Conservation (phyloP, 1,140 invertebrate genomes). For the Teleogryllus occipitalis region DNA sequence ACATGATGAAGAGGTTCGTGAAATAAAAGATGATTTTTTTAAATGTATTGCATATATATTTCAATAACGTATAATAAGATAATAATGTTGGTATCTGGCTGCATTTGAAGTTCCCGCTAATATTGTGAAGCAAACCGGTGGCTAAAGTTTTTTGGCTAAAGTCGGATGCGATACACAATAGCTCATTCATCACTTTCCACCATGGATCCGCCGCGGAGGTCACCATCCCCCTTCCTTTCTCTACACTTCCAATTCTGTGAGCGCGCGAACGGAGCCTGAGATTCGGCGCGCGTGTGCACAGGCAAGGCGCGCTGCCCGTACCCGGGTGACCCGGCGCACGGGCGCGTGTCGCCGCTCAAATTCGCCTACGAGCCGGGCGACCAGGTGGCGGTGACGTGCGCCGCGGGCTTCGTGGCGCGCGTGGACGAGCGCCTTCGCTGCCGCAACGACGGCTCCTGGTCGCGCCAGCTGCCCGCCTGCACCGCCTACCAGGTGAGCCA, state of each 20-base stretch:
- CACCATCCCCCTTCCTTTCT: too few relatives aligned
- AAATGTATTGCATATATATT: too few relatives aligned
- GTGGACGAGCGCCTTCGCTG: conserved; percentile 38
- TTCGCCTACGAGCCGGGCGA: conserved; percentile 69
- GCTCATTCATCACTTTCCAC: too few relatives aligned
- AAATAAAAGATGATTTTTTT: too few relatives aligned
- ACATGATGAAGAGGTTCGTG: too few relatives aligned
- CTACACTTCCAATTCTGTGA: too few relatives aligned
- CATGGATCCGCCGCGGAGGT: too few relatives aligned
- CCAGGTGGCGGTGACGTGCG: conserved; percentile 60
- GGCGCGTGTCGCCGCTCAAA: conserved; percentile 60
- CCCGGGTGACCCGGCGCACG: conserved; percentile 62
- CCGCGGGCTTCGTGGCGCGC: conserved; percentile 50
- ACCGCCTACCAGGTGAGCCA: conserved; percentile 34
- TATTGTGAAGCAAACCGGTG: too few relatives aligned
- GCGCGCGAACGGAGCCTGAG: too few relatives aligned
- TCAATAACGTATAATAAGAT: too few relatives aligned
- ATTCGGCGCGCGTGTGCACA: conserved; percentile 28
- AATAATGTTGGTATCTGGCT: too few relatives aligned
- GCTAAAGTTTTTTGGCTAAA: not conserved
- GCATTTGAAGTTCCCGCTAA: too few relatives aligned
- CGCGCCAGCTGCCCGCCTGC: conserved; percentile 40
- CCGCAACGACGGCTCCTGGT: conserved; percentile 41
- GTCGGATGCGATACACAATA: not conserved
- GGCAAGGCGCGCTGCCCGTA: conserved; percentile 67